Conservation (phyloP, 1,140 invertebrate species). For the Drosophila nannoptera region DNA sequence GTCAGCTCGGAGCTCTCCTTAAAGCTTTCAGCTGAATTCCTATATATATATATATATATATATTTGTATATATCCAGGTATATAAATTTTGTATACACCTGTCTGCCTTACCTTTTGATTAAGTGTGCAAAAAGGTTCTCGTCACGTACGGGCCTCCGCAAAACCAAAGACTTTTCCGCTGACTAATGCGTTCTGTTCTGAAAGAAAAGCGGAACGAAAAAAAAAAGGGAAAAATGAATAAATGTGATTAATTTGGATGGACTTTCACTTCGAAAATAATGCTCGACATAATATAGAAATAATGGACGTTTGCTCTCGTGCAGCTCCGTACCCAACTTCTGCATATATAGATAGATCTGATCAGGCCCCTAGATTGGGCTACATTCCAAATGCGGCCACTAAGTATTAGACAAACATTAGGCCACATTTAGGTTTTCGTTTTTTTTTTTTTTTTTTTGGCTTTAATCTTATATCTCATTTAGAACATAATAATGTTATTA, state of each 20-base stretch:
- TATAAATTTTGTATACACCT: neutral
- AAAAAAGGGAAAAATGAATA: constrained; percentile 24
- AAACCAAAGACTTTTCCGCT: constrained; percentile 26
- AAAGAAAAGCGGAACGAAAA: constrained; percentile 1
- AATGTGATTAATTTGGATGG: constrained; percentile 26
- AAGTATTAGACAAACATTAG: too few relatives aligned
- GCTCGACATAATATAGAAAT: too few relatives aligned
- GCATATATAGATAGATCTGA: too few relatives aligned
- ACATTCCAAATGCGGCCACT: too few relatives aligned
- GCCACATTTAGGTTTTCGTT: too few relatives aligned
- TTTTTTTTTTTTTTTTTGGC: neutral
- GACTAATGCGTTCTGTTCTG: constrained; percentile 38
- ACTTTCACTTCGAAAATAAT: neutral
- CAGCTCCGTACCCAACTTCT: too few relatives aligned
- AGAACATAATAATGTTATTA: constrained; percentile 33
- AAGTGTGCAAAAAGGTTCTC: constrained; percentile 29
- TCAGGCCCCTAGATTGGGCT: too few relatives aligned
- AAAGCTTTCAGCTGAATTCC: neutral
- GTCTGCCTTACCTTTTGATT: constrained; percentile 40
- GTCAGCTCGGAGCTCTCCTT: neutral
- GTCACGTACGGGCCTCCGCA: constrained; percentile 38
- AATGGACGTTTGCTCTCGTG: too few relatives aligned
- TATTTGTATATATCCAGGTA: neutral
- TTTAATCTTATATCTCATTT: constrained; percentile 6
- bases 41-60: constrained; percentile 4